These are phyloP conservation scores for Eurytemora carolleeae DNA, from an alignment of 1,140 invertebrate genomes.

Conservation along the genomic window DNA sequence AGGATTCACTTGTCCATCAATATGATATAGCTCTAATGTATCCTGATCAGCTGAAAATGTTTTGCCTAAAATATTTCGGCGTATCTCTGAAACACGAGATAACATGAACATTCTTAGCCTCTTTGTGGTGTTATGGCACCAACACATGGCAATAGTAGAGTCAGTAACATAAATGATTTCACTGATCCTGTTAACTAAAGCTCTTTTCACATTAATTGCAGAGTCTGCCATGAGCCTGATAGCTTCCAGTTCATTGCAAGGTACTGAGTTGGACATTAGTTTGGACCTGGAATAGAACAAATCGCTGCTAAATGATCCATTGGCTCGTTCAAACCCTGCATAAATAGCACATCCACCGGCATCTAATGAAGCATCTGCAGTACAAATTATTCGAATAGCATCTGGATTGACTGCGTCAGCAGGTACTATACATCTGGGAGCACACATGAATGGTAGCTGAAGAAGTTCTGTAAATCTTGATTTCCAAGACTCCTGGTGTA, in stretches of 20 bases:
- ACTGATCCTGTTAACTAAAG: background rate
- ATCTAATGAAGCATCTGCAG: background rate
- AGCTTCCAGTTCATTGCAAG: background rate
- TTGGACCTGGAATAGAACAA: background rate
- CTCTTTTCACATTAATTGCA: background rate
- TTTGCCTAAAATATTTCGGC: background rate
- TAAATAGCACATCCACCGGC: background rate
- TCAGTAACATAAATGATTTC: background rate
- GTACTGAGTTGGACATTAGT: background rate
- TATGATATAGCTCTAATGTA: background rate
- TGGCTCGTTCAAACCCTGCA: background rate
- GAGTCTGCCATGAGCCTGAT: background rate
- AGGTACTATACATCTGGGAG: background rate
- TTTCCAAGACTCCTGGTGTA: background rate
- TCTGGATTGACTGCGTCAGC: background rate
- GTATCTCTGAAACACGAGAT: background rate
- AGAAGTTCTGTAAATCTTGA: background rate
- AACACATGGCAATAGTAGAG: background rate
- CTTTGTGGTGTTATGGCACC: background rate
- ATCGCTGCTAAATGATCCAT: background rate
- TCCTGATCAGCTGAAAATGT: background rate
- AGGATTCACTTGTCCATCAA: background rate
- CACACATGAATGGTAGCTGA: background rate
- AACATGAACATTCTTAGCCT: background rate
- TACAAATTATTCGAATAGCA: background rate